Conservation (phyloP, 2,888 invertebrate genomes). For the Zaprionus lineosus region DNA sequence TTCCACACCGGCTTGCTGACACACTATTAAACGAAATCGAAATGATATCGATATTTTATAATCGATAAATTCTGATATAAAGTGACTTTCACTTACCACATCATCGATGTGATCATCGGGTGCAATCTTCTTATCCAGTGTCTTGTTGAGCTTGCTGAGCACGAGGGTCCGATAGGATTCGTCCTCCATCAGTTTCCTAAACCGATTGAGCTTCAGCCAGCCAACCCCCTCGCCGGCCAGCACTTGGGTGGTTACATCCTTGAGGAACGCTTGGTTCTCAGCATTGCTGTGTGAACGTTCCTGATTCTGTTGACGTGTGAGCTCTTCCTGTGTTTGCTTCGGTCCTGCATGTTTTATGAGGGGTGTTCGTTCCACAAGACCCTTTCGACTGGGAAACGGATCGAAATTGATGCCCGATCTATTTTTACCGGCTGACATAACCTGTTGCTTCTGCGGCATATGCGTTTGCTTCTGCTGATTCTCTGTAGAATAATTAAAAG, state of each 20-base stretch:
- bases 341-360: constrained; percentile 92
- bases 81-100: constrained; percentile 90
- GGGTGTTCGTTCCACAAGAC: constrained; percentile 94
- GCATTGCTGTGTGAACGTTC: constrained; percentile 90
- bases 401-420: constrained; percentile 86
- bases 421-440: constrained; percentile 25
- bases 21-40: constrained; percentile 84
- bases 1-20: constrained; percentile 96
- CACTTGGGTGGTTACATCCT: constrained; percentile 88
- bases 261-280: constrained; percentile 96
- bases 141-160: constrained; percentile 96
- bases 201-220: constrained; percentile 95
- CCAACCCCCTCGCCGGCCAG: constrained; percentile 87
- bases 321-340: constrained; percentile 86
- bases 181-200: constrained; percentile 98
- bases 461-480: constrained; percentile 73
- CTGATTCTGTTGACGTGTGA: constrained; percentile 87
- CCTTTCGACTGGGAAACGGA: constrained; percentile 91
- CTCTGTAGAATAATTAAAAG: constrained; percentile 40
- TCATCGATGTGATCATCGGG: constrained; percentile 99
- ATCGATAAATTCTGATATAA: neutral
- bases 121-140: constrained; percentile 94
- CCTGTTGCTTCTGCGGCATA: constrained; percentile 55
- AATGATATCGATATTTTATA: neutral
- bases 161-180: constrained; percentile 98